Conservation (phyloP, 2,113 vertebrate species). For the Epinephelus cyanopodus region DNA sequence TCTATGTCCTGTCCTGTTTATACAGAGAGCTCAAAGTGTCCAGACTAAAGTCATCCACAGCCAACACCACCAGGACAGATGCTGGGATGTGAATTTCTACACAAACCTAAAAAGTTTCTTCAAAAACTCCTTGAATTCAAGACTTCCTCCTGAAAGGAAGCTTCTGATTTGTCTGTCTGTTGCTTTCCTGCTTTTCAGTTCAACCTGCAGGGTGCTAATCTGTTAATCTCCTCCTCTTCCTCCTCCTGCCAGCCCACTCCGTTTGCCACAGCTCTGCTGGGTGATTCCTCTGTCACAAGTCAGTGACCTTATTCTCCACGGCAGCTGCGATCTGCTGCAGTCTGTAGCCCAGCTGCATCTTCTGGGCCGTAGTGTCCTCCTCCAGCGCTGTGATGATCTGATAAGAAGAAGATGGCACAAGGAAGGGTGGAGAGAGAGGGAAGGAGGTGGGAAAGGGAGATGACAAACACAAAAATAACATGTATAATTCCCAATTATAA, state of each 20-base stretch:
- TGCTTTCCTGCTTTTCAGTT: conserved; percentile 22
- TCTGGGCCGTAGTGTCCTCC: conserved; percentile 95
- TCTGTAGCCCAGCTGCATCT: conserved; percentile 98
- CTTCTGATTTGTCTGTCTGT: not conserved
- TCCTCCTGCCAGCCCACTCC: not conserved
- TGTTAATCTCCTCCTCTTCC: not conserved
- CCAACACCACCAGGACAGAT: not conserved
- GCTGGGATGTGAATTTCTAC: conserved; percentile 12
- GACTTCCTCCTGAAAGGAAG: not conserved
- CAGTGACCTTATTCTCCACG: conserved; percentile 98
- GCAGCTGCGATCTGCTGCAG: conserved; percentile 97
- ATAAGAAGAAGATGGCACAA: not conserved
- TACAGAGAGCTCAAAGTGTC: not conserved
- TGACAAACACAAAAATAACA: not conserved
- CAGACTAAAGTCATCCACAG: not conserved
- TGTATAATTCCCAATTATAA: not conserved
- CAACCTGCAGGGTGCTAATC: not conserved
- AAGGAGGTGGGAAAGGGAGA: not conserved
- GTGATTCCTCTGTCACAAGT: conserved; percentile 88
- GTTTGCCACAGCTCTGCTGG: not conserved
- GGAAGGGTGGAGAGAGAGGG: not conserved
- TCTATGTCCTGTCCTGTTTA: conserved; percentile 12
- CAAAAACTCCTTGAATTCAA: not conserved
- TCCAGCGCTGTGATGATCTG: conserved; percentile 98
- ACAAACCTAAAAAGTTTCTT: not conserved